These are phyloP conservation scores for Phainopepla nitens DNA, from an alignment of 2,113 vertebrate species.

Conservation along the genomic window DNA sequence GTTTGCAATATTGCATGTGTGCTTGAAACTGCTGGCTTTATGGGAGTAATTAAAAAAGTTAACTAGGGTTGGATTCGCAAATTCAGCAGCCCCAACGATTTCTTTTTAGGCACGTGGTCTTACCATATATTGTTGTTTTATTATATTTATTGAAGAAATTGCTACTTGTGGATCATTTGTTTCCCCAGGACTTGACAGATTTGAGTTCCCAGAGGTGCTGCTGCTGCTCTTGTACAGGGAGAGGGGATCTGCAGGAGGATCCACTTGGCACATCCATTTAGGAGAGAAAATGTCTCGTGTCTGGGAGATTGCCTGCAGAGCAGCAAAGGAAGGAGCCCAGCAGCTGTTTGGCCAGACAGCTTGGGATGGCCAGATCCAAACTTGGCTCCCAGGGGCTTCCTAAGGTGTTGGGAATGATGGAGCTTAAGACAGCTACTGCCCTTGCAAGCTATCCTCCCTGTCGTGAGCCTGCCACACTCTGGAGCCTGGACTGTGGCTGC, in stretches of 20 bases:
- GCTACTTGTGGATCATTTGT: not conserved
- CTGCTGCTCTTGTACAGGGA: rapidly evolving
- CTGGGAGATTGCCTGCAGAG: not conserved
- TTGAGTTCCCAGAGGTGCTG: not conserved
- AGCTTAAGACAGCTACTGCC: not conserved
- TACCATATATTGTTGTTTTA: not conserved
- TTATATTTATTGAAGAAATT: not conserved
- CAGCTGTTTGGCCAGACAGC: not conserved
- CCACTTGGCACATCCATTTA: not conserved
- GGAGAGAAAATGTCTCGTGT: not conserved
- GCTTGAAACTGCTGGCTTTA: constrained; percentile 23
- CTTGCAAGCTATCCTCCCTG: not conserved
- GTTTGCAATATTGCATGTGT: not conserved
- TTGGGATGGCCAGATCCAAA: not conserved
- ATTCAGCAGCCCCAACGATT: constrained; percentile 4
- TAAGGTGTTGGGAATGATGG: not conserved
- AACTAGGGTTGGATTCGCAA: constrained; percentile 35
- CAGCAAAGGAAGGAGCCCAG: not conserved
- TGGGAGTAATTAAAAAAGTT: constrained; percentile 52
- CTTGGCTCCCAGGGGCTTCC: not conserved
- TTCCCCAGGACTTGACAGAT: not conserved
- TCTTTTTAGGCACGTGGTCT: not conserved
- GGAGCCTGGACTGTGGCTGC: not conserved
- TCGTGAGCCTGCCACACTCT: rapidly evolving
- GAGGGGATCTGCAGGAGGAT: not conserved